These are phyloP conservation scores for Burhinus bistriatus DNA, from an alignment of 2,113 vertebrate species.

Conservation along the genomic window DNA sequence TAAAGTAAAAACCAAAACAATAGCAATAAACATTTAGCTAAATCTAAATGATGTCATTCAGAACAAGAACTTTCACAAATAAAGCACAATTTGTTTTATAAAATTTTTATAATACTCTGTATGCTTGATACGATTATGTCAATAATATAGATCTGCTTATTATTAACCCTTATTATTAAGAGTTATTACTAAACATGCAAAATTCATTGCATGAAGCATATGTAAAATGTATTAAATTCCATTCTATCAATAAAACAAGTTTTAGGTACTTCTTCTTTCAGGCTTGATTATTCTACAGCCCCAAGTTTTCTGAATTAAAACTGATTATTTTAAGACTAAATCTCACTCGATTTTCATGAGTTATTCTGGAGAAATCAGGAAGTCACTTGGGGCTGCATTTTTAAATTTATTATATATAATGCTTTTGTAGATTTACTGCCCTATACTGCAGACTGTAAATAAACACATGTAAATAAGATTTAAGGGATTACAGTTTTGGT, in stretches of 20 bases:
- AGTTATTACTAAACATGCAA: constrained; percentile 80
- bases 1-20: constrained; percentile 41
- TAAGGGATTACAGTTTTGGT: background rate
- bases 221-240: constrained; percentile 70
- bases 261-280: constrained; percentile 36
- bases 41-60: constrained; percentile 54
- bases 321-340: background rate
- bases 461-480: constrained; percentile 65
- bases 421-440: constrained; percentile 29
- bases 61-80: constrained; percentile 71
- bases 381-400: background rate
- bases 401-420: constrained; percentile 24
- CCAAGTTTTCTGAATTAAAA: constrained; percentile 30
- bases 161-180: constrained; percentile 72
- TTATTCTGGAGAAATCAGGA: background rate
- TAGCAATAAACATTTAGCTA: constrained; percentile 50
- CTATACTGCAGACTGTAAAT: constrained; percentile 52
- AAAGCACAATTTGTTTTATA: constrained; percentile 72
- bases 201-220: constrained; percentile 79
- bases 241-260: constrained; percentile 54
- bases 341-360: background rate
- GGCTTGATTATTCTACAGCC: constrained; percentile 40
- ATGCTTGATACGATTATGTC: constrained; percentile 67
- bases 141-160: constrained; percentile 71
- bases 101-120: constrained; percentile 73